A percentile compares a stretch with the other conserved stretches of the same genome.
Conservation (phyloP, 2,113 vertebrate genomes). For the Neogobius melanostomus region DNA sequence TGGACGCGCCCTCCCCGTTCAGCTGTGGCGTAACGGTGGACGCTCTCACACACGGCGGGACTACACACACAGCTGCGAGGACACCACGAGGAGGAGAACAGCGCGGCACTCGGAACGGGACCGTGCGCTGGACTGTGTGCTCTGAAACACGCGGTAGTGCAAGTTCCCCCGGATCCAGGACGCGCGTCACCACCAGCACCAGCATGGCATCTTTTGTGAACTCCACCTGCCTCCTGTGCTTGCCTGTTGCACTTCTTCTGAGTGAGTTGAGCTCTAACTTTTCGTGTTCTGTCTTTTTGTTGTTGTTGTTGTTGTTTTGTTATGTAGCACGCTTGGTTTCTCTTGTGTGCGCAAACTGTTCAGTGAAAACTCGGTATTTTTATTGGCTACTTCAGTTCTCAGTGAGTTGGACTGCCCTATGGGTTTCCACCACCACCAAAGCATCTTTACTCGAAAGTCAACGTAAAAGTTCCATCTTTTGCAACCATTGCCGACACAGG, state of each 20-base stretch:
- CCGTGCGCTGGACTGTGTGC: constrained; percentile 6
- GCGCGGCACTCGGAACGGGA: constrained; percentile 15
- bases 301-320: not conserved
- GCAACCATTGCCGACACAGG: no score
- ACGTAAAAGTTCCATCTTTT: not conserved
- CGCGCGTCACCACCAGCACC: constrained; percentile 32
- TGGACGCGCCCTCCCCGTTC: constrained; percentile 24
- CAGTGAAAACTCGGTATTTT: no score
- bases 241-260: constrained; percentile 80
- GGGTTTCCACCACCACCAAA: not conserved
- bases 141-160: not conserved
- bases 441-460: not conserved
- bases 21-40: constrained; percentile 21
- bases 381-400: no score
- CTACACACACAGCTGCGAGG: constrained; percentile 32
- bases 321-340: no score
- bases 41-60: constrained; percentile 38
- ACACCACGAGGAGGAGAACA: constrained; percentile 31
- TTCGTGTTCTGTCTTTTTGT: not conserved
- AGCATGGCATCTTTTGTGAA: constrained; percentile 70
- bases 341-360: not conserved
- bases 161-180: not conserved
- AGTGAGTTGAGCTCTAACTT: constrained; percentile 65
- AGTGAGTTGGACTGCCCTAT: constrained; percentile 15
- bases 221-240: constrained; percentile 66